A percentile compares a stretch with the other conserved stretches of the same genome.
These are phyloP conservation scores for Cantharis nigra DNA, from an alignment of 2,888 invertebrate species.

Conservation along the genomic window DNA sequence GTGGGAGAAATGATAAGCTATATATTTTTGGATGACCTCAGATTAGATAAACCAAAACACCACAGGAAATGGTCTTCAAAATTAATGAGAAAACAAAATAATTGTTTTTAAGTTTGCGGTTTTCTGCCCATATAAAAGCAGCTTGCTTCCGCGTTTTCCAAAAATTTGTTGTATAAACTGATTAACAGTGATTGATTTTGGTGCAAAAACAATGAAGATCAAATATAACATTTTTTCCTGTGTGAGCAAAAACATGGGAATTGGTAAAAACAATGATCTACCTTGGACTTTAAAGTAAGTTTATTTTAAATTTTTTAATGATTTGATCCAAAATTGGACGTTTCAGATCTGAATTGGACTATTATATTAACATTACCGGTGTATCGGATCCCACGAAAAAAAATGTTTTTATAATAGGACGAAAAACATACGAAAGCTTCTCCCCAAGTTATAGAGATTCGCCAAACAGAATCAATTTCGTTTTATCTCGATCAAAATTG, in stretches of 20 bases:
- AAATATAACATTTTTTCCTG: neutral
- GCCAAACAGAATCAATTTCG: conserved; percentile 76
- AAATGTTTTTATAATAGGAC: conserved; percentile 95
- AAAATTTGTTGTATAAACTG: neutral
- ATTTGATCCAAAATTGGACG: neutral
- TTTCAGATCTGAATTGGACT: neutral
- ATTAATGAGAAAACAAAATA: neutral
- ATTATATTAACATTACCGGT: neutral
- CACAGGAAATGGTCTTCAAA: neutral
- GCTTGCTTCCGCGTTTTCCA: neutral
- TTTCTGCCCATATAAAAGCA: neutral
- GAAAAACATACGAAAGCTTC: conserved; percentile 90
- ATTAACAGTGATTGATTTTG: neutral
- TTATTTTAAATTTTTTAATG: neutral
- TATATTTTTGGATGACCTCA: neutral
- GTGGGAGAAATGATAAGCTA: neutral
- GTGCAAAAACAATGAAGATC: neutral
- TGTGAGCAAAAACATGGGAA: conserved; percentile 78
- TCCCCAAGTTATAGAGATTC: conserved; percentile 83
- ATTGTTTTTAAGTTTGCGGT: neutral
- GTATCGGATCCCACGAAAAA: conserved; percentile 62
- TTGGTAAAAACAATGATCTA: conserved; percentile 81
- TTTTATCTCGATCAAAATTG: conserved; percentile 67
- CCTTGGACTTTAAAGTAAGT: conserved; percentile 88
- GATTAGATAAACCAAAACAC: neutral